These are phyloP conservation scores for Grammomys dolichurus DNA, from an alignment of 2,113 vertebrate genomes.

Conservation along the genomic window DNA sequence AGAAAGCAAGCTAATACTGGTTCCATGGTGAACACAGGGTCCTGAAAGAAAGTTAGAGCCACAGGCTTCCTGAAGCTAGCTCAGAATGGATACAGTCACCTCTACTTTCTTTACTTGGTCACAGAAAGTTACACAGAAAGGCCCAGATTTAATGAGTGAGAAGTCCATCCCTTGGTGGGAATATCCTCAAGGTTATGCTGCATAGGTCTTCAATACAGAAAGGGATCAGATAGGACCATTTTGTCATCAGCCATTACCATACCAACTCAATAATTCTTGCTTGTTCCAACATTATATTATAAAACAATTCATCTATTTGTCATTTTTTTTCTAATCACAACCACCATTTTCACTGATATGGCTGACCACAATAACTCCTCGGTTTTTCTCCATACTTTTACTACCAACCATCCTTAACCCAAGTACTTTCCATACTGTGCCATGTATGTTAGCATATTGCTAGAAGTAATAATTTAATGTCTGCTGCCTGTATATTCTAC, in stretches of 20 bases:
- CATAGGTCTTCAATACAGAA: background rate
- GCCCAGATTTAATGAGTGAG: background rate
- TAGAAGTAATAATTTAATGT: slow-evolving; percentile 1
- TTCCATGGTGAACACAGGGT: background rate
- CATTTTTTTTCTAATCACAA: background rate
- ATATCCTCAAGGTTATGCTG: background rate
- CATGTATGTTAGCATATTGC: background rate
- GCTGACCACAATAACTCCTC: background rate
- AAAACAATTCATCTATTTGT: background rate
- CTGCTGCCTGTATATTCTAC: slow-evolving; percentile 21
- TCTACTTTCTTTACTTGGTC: background rate
- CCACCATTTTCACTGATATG: background rate
- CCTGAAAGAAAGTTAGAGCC: background rate
- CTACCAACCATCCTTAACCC: background rate
- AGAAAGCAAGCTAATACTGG: background rate
- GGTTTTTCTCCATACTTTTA: background rate
- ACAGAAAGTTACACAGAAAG: background rate
- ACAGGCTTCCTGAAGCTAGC: background rate
- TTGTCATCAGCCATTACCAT: background rate
- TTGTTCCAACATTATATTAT: background rate
- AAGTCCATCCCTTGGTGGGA: background rate
- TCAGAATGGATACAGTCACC: background rate
- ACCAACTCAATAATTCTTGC: background rate
- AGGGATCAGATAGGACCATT: background rate
- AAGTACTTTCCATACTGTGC: background rate